Evolutionary conservation across 2,113 vertebrate species (phyloP).

Genomic region (Microcebus murinus): DNA sequence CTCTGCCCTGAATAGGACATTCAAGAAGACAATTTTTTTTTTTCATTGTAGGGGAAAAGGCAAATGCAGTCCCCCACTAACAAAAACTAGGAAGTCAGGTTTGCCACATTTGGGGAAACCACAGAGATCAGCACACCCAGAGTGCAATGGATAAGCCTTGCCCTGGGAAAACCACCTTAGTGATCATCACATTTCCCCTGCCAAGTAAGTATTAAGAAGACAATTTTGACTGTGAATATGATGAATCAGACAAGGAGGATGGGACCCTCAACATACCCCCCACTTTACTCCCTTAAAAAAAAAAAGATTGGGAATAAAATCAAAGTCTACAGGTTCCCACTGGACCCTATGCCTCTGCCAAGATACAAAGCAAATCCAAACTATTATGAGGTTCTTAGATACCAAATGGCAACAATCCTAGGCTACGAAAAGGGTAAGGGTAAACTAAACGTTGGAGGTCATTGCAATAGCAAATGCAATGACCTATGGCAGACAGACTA

Average conservation of each 20-base stretch:
- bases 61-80: too few relatives aligned
- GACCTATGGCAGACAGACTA: not conserved
- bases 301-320: not conserved
- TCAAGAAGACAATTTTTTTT: not conserved
- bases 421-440: too few relatives aligned
- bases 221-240: not conserved
- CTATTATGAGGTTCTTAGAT: not conserved
- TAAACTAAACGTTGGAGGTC: not conserved
- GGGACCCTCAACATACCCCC: not conserved
- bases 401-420: not conserved
- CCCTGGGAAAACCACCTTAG: too few relatives aligned
- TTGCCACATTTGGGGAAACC: too few relatives aligned
- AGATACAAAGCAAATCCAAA: not conserved
- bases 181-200: too few relatives aligned
- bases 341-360: not conserved
- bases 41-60: too few relatives aligned
- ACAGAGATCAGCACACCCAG: too few relatives aligned
- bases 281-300: not conserved
- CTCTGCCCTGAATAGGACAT: not conserved
- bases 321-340: not conserved
- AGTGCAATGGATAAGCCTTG: too few relatives aligned
- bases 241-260: not conserved
- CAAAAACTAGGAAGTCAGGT: too few relatives aligned
- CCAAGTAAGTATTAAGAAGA: not conserved
- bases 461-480: not conserved